These are phyloP conservation scores for Myiozetetes cayanensis DNA, from an alignment of 2,113 vertebrate genomes.

Conservation along the genomic window DNA sequence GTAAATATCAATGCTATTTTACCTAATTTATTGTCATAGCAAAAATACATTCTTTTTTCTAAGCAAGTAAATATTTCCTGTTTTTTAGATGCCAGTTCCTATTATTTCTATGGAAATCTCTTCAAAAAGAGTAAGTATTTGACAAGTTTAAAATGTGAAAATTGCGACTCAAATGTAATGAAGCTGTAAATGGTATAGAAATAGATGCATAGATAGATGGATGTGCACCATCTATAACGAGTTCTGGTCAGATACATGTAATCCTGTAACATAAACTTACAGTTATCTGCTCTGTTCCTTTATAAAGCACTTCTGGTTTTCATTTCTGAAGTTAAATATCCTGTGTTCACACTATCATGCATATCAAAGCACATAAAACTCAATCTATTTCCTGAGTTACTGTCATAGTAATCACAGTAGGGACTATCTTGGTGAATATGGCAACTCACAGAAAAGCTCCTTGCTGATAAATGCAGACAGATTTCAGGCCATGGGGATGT, in stretches of 20 bases:
- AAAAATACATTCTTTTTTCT: not conserved
- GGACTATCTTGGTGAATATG: not conserved
- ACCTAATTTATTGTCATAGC: not conserved
- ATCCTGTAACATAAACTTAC: not conserved
- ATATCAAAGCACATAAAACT: not conserved
- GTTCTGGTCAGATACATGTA: not conserved
- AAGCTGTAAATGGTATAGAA: not conserved
- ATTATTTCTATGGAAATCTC: slow-evolving; percentile 93
- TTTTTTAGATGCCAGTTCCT: slow-evolving; percentile 81
- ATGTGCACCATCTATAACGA: not conserved
- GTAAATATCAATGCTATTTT: not conserved
- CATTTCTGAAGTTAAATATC: not conserved
- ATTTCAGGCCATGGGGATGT: not conserved
- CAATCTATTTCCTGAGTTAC: not conserved
- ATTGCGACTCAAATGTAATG: not conserved
- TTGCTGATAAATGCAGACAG: not conserved
- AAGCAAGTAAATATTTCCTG: not conserved
- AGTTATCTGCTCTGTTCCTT: not conserved
- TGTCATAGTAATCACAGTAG: not conserved
- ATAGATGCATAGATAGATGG: not conserved
- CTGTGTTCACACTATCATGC: not conserved
- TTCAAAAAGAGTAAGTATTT: slow-evolving; percentile 88
- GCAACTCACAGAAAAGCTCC: not conserved
- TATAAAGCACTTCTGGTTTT: not conserved
- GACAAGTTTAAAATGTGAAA: not conserved